Percentiles rank a stretch among this genome's conserved stretches.
phyloP scores from a whole-genome alignment of 2,113 vertebrate species.

The Nothobranchius kuhntae region DNA sequence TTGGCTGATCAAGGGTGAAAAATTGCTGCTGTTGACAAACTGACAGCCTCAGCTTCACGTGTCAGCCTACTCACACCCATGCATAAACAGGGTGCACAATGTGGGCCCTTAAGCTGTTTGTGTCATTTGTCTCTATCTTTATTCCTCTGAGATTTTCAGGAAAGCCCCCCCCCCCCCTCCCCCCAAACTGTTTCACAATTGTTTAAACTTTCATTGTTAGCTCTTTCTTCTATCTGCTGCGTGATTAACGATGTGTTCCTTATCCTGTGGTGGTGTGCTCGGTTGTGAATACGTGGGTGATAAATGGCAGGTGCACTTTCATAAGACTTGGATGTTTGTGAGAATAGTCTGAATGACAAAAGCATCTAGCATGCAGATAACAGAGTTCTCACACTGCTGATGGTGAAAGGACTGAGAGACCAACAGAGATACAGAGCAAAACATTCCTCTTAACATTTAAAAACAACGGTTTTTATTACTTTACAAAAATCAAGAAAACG shows the following conservation, averaged over 20 bases:
- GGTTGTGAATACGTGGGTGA: not conserved
- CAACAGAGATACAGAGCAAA: not conserved
- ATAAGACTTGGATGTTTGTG: not conserved
- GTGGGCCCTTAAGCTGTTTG: conserved; percentile 21
- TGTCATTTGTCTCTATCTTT: conserved; percentile 33
- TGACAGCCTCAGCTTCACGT: conserved; percentile 52
- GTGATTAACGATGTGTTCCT: conserved; percentile 6
- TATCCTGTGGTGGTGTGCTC: not conserved
- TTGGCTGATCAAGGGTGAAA: conserved; percentile 66
- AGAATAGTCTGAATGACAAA: not conserved
- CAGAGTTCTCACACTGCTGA: too few species aligned
- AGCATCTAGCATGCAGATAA: not conserved
- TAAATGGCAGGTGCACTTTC: not conserved
- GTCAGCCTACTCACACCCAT: conserved; percentile 33
- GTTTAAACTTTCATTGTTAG: conserved; percentile 12
- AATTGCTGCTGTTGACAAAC: conserved; percentile 65
- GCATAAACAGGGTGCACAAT: conserved; percentile 48
- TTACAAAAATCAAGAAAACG: not conserved
- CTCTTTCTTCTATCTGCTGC: not conserved
- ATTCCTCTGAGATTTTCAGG: conserved; percentile 20
- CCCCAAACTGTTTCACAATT: conserved; percentile 10
- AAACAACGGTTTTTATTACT: not conserved
- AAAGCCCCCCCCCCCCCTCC: not conserved
- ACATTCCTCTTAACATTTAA: not conserved
- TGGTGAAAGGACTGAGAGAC: not conserved